Percentiles rank a stretch among this genome's conserved stretches.
Evolutionary conservation across 2,888 invertebrate species (phyloP).

Genomic region (Apamea anceps): DNA sequence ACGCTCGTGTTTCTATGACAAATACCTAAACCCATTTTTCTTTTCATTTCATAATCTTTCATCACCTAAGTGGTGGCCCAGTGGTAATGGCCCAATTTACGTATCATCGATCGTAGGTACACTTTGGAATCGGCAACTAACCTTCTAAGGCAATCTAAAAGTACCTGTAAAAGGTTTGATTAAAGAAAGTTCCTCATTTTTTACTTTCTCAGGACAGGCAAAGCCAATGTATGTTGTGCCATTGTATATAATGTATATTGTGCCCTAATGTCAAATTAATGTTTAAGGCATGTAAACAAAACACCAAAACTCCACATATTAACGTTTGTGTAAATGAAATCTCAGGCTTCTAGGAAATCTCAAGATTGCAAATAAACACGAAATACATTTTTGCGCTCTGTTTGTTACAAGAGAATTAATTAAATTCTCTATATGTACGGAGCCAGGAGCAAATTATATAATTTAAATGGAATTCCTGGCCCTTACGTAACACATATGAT

Average conservation of each 20-base stretch:
- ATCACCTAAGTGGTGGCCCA: too few species aligned
- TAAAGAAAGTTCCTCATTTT: background rate
- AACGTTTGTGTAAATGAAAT: slow-evolving; percentile 24
- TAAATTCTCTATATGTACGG: slow-evolving; percentile 36
- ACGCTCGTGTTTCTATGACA: too few species aligned
- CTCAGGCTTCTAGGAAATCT: slow-evolving; percentile 19
- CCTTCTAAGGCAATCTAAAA: too few species aligned
- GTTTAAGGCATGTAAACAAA: background rate
- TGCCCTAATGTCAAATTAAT: background rate
- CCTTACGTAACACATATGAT: slow-evolving; percentile 16
- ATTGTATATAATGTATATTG: background rate
- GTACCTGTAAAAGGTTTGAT: too few species aligned
- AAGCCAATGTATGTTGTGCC: background rate
- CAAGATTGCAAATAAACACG: slow-evolving; percentile 5
- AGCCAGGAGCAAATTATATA: slow-evolving; percentile 54
- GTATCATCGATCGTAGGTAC: background rate
- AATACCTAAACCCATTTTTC: too few species aligned
- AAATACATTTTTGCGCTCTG: slow-evolving; percentile 43
- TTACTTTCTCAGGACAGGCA: background rate
- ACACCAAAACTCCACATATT: background rate
- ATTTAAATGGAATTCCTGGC: slow-evolving; percentile 72
- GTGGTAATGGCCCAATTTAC: background rate
- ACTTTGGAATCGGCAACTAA: too few species aligned
- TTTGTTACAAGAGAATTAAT: slow-evolving; percentile 46
- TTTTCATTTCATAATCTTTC: background rate